These are phyloP conservation scores for Strigops habroptila DNA, from an alignment of 2,113 vertebrate species.

Conservation along the genomic window DNA sequence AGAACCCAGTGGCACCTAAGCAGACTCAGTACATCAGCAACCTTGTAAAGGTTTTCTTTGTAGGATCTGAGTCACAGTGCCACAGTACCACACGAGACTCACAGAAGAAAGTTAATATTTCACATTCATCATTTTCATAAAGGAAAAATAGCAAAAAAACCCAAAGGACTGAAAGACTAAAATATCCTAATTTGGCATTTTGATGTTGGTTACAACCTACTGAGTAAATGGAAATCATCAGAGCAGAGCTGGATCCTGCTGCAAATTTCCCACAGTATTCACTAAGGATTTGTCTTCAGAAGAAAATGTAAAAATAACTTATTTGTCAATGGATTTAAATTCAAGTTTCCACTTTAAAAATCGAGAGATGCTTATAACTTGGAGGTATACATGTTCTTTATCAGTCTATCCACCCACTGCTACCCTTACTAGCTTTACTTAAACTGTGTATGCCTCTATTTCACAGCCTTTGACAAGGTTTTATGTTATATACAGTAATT, in stretches of 20 bases:
- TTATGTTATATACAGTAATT: background rate
- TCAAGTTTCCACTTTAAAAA: background rate
- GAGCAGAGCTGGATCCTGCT: background rate
- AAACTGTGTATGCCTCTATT: background rate
- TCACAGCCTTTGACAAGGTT: background rate
- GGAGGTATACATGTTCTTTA: accelerated
- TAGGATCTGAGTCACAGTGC: background rate
- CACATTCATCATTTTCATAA: background rate
- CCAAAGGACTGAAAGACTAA: background rate
- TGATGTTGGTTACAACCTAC: background rate
- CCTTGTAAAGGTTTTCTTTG: background rate
- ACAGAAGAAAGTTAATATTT: background rate
- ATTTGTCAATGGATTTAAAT: background rate
- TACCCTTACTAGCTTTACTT: background rate
- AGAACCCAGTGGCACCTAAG: background rate
- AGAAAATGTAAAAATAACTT: background rate
- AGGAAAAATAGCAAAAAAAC: accelerated
- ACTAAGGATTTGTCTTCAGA: background rate
- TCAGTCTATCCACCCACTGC: too few relatives aligned
- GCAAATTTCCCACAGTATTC: background rate
- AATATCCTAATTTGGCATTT: background rate
- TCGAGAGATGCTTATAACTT: background rate
- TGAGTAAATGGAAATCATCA: background rate
- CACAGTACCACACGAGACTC: background rate
- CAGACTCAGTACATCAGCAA: background rate